phyloP scores from a whole-genome alignment of 2,888 invertebrate species.

The Melanotus villosus region DNA sequence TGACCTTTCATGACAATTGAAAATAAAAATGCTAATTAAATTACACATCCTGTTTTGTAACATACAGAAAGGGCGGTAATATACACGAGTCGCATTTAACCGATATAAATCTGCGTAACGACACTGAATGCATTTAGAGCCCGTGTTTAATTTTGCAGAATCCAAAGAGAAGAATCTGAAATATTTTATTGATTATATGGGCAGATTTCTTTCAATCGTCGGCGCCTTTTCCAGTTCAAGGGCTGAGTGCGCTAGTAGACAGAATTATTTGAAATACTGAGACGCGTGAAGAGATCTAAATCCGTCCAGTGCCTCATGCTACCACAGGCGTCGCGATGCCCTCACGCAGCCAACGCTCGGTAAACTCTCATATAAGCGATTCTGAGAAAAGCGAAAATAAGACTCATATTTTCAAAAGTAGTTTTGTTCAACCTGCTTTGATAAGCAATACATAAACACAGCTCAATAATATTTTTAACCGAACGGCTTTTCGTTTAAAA shows the following conservation, averaged over 20 bases:
- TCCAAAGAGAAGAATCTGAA: constrained; percentile 1
- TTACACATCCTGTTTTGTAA: constrained; percentile 10
- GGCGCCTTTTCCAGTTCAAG: constrained; percentile 54
- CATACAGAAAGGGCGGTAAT: not conserved
- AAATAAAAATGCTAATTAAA: constrained; percentile 3
- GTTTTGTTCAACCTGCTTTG: too few relatives aligned
- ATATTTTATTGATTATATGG: constrained; percentile 24
- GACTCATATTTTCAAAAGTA: too few relatives aligned
- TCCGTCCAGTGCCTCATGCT: constrained; percentile 51
- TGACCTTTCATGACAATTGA: constrained; percentile 8
- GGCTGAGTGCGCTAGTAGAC: constrained; percentile 51
- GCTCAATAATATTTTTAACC: too few relatives aligned
- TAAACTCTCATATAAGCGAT: constrained; percentile 13
- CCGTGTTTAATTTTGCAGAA: not conserved
- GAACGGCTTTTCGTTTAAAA: too few relatives aligned
- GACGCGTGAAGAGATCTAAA: constrained; percentile 54
- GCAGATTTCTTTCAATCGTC: constrained; percentile 18
- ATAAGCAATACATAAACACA: too few relatives aligned
- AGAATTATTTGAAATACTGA: constrained; percentile 52
- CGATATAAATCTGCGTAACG: not conserved
- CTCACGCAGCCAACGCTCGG: constrained; percentile 42
- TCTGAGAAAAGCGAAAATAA: constrained; percentile 8
- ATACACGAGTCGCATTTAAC: not conserved
- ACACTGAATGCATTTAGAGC: not conserved
- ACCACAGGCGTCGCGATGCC: constrained; percentile 53